Conservation (phyloP, 2,797 vertebrate species). For the Hydrophis major region DNA sequence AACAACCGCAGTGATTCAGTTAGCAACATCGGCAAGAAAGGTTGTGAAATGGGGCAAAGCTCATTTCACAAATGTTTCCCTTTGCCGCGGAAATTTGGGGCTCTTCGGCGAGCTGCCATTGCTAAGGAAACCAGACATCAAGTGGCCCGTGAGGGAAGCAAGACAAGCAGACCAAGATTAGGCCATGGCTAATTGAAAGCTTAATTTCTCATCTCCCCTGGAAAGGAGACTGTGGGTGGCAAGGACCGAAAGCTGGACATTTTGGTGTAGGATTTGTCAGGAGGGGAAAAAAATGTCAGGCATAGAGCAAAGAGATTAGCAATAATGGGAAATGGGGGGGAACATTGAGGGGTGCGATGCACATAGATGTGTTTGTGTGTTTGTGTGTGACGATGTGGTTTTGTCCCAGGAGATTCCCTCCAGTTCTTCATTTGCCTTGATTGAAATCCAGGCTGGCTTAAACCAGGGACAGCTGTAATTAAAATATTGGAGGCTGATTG, state of each 20-base stretch:
- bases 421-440: constrained; percentile 37
- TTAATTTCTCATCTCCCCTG: constrained; percentile 61
- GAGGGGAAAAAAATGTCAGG: not conserved
- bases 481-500: constrained; percentile 58
- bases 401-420: not conserved
- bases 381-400: constrained; percentile 9
- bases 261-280: fast-evolving
- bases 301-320: not conserved
- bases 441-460: constrained; percentile 25
- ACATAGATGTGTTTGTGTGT: not conserved
- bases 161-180: constrained; percentile 53
- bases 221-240: not conserved
- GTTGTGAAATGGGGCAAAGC: not conserved
- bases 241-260: not conserved
- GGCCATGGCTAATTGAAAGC: constrained; percentile 62
- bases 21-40: not conserved
- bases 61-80: not conserved
- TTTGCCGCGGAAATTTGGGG: no score
- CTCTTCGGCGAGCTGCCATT: constrained; percentile 18
- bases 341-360: not conserved
- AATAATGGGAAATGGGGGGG: not conserved
- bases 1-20: not conserved
- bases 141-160: constrained; percentile 14
- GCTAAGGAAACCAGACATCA: constrained; percentile 60
- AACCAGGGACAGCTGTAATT: constrained; percentile 54